Evolutionary conservation across 2,113 vertebrate species (phyloP).

Genomic region (Corythaixoides concolor): DNA sequence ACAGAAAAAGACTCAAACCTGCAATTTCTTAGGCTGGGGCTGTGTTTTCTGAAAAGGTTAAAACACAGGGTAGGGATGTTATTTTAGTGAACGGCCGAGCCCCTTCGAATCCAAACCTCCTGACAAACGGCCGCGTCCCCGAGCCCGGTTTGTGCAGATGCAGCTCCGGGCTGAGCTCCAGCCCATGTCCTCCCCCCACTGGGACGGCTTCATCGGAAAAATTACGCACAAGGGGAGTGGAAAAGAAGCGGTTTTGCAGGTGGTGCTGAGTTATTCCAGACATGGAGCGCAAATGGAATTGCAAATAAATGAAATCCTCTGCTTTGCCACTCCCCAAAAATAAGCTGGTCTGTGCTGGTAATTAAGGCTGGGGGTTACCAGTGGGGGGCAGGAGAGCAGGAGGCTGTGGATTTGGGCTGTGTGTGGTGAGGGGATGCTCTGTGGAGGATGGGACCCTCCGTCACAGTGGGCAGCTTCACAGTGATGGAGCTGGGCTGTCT

Average conservation of each 20-base stretch:
- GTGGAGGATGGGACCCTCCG: not conserved
- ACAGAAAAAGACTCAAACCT: not conserved
- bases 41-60: not conserved
- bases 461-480: accelerated
- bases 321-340: accelerated
- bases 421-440: not conserved
- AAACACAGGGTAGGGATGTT: constrained; percentile 29
- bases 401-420: not conserved
- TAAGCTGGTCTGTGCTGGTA: not conserved
- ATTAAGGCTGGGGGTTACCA: not conserved
- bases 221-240: not conserved
- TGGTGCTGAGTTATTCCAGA: not conserved
- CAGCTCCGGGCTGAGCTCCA: not conserved
- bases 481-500: not conserved
- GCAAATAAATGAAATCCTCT: not conserved
- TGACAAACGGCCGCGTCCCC: not conserved
- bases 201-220: not conserved
- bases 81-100: not conserved
- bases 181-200: not conserved
- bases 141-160: not conserved
- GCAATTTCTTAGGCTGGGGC: not conserved
- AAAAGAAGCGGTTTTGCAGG: not conserved
- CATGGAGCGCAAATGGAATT: not conserved
- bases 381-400: no score
- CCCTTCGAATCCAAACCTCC: not conserved